Conservation (phyloP, 2,888 invertebrate genomes). For the Ectobius pallidus region DNA sequence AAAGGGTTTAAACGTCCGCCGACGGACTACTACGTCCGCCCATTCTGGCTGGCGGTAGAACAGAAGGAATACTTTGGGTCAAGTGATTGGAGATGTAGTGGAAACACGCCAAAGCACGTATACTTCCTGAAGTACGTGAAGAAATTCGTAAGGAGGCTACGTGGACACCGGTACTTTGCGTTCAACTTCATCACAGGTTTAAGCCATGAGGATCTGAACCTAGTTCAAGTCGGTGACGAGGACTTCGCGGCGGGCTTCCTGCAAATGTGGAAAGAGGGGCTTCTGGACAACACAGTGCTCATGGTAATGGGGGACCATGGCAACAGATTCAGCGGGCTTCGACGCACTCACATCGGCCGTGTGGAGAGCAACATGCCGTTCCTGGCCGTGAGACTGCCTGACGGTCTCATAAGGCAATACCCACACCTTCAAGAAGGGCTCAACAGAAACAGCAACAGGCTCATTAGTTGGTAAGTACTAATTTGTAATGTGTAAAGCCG, state of each 20-base stretch:
- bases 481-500: too few relatives aligned
- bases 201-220: constrained; percentile 55
- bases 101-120: constrained; percentile 47
- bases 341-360: constrained; percentile 53
- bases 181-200: constrained; percentile 47
- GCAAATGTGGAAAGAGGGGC: constrained; percentile 35
- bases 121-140: constrained; percentile 51
- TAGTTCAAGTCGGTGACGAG: constrained; percentile 45
- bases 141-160: constrained; percentile 49
- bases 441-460: constrained; percentile 48
- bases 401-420: constrained; percentile 50
- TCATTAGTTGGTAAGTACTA: constrained; percentile 50
- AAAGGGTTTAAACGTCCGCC: constrained; percentile 54
- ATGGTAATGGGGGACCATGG: constrained; percentile 56
- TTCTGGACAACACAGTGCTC: constrained; percentile 47
- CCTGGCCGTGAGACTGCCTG: constrained; percentile 52
- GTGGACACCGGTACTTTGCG: constrained; percentile 48
- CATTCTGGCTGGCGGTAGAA: constrained; percentile 53
- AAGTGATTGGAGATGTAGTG: constrained; percentile 50
- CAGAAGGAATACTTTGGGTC: constrained; percentile 48
- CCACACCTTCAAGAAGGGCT: constrained; percentile 49
- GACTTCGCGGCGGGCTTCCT: background rate
- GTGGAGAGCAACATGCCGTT: constrained; percentile 56
- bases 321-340: constrained; percentile 53
- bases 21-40: constrained; percentile 55